Evolutionary conservation across 2,797 vertebrate genomes (phyloP).

Genomic region (Sitta carolinensis): DNA sequence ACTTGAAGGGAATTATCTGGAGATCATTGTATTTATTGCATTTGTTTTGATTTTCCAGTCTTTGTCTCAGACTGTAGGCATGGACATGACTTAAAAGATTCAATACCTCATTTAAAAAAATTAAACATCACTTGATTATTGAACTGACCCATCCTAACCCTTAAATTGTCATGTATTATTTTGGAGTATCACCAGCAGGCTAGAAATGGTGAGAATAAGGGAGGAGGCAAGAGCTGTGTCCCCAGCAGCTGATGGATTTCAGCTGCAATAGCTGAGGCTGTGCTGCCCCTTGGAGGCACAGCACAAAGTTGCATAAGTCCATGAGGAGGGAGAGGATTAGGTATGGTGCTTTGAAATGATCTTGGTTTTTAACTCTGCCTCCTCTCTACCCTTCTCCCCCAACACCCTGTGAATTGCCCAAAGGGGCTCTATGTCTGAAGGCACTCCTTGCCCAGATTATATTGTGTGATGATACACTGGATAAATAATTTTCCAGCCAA

Average conservation of each 20-base stretch:
- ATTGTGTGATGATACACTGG: too few species aligned
- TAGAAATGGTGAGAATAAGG: background rate
- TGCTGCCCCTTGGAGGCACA: slow-evolving; percentile 38
- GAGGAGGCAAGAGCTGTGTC: background rate
- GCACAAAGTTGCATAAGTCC: background rate
- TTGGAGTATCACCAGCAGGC: background rate
- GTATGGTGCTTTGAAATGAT: background rate
- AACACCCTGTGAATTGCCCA: background rate
- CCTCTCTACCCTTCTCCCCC: background rate
- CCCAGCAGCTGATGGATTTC: background rate
- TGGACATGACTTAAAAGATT: slow-evolving; percentile 6
- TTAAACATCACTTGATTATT: slow-evolving; percentile 16
- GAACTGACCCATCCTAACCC: background rate
- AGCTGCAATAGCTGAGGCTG: background rate
- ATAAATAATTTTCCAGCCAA: background rate
- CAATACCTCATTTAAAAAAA: slow-evolving; percentile 19
- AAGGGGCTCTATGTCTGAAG: background rate
- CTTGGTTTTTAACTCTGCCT: background rate
- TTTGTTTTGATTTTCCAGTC: slow-evolving; percentile 54
- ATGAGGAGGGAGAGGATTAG: background rate
- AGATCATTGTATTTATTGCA: slow-evolving; percentile 34
- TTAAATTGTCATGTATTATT: background rate
- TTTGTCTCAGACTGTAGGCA: background rate
- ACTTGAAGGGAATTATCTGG: slow-evolving; percentile 12
- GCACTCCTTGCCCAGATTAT: background rate